phyloP scores from a whole-genome alignment of 2,797 vertebrate genomes.

The Anableps anableps region DNA sequence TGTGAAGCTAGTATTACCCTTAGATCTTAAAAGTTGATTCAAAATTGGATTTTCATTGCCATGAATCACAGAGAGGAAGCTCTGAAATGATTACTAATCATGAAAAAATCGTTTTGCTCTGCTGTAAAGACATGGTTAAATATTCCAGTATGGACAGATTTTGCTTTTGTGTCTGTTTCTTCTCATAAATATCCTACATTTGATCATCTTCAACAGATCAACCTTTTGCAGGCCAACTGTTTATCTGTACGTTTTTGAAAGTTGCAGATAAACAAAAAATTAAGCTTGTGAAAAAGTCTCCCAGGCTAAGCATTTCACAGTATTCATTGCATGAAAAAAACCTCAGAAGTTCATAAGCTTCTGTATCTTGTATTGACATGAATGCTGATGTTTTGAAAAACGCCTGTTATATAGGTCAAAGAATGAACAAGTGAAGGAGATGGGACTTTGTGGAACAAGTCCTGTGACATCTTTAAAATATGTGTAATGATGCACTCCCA shows the following conservation, averaged over 20 bases:
- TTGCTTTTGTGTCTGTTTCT: background rate
- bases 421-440: background rate
- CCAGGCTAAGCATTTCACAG: background rate
- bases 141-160: background rate
- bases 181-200: background rate
- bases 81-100: constrained; percentile 18
- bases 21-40: constrained; percentile 22
- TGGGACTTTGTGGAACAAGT: background rate
- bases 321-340: background rate
- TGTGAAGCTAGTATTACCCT: constrained; percentile 15
- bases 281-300: background rate
- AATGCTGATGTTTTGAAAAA: background rate
- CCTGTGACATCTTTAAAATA: too few species aligned
- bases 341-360: background rate
- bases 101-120: constrained; percentile 15
- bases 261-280: background rate
- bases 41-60: constrained; percentile 3
- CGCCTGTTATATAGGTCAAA: background rate
- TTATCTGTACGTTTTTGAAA: background rate
- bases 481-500: background rate
- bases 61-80: background rate
- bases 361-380: background rate
- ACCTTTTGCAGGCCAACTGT: background rate
- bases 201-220: background rate
- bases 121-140: background rate